Base-by-base conservation (phyloP, 1,140 invertebrate genomes). In the Brachionus angularis region DNA sequence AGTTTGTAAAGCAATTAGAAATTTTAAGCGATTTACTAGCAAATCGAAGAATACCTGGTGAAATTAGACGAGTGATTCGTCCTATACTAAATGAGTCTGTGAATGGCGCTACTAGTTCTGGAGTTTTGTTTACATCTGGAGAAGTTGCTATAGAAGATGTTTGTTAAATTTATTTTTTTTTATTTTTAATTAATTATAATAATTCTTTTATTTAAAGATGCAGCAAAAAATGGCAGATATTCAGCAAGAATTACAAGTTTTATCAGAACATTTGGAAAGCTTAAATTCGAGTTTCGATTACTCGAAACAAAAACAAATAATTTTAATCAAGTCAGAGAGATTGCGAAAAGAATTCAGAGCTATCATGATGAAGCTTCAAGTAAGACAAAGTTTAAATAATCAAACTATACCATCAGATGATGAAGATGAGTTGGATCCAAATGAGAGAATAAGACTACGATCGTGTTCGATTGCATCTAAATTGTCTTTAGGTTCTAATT, bases 351-450 rank as follows among this genome's bases (percentile, higher is more conserved):
- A 70, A 36, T 70, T 50, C 23, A 18, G 47, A 0, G 16, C 12
- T 44, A 8, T 70, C 2, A 18, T 70, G 14, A 16, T 25, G 1
- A 50, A 70, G 31, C 29, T 70, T 16, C 67, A 70, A 47, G 14
- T 46, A 18, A 46, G 42, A 50, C 67, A 70, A 39, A 50, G 36
- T 39, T 5, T 44, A 23, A 36, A 16, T 34, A 16, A 27, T 25
- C 34, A 50, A 27, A 44, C 46, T 21, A 70, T 70, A n/a, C 67
- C 67, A 70, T 50, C 46, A 12, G 67, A 70, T 36, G 67, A 70
- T 16, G 67, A 70, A 53, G 67, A 70, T 52, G 67, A 70, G 12
- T 18, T 70, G 8, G 67, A 70, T 39, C 47, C 67, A 16, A 8
- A 52, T 39, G 67, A 50, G 7, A 23, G 67, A 42, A 29, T 70